Base-by-base conservation (phyloP, 92 coral and sea anemone genomes). In the Anthopleura xanthogrammica region DNA sequence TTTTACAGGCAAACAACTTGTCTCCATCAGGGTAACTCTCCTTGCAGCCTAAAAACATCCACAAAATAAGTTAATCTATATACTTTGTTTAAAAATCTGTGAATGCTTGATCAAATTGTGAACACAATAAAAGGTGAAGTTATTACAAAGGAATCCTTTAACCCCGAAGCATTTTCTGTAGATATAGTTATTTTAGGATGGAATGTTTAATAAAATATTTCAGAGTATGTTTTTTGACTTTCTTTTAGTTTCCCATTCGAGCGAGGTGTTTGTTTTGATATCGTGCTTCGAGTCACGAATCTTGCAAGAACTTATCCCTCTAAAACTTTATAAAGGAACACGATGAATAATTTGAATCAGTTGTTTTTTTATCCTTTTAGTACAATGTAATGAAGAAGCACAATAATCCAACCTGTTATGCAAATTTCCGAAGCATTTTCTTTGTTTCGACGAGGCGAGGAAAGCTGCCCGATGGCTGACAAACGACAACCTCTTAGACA, bases 401-500 rank as follows among this genome's bases (percentile, higher is more conserved):
- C 70, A 62, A 62, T 19, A 23, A 50, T 76, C 74, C n/a, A 75
- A 93, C 95, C 95, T 87, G 83, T 16, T 68, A 87, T 72, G 58
- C 97, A 93, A 11, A 88, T 60, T 36, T 79, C 64, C 2, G 97
- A 86, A 50, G 82, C 83, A 77, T 90, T 90, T 43, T 57, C 85
- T 55, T 64, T 75, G 62, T 62, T 85, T 52, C 88, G 84, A 19
- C 80, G 52, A 60, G 46, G 12, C 60, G 82, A 66, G n/a, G 87
- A 83, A 36, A 93, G 86, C 58, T 93, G 97, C 0, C 89, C 85
- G 70, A 93, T 93, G 14, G 88, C 93, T 2, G 95, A 86, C 0
- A 93, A 79, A 5, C 97, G 86, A 77, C 97, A 93, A 41, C 97
- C 97, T 85, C 93, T 87, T 70, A 91, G 78, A 84, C 97, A 93